phyloP scores from a whole-genome alignment of 2,113 vertebrate genomes.

The Phainopepla nitens region DNA sequence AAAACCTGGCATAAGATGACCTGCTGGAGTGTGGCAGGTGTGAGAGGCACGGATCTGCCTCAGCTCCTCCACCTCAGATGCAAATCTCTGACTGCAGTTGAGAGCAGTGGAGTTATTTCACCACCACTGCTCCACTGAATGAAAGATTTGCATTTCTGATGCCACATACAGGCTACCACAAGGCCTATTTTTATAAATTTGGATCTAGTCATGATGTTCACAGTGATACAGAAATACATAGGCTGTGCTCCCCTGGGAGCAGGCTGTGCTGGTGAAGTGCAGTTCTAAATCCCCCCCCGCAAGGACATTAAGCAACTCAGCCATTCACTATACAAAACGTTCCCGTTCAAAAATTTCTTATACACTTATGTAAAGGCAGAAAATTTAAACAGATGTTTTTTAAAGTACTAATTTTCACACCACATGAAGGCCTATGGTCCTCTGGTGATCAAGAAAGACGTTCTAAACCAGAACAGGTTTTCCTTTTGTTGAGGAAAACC shows the following conservation, averaged over 20 bases:
- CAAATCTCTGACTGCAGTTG: not conserved
- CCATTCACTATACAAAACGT: not conserved
- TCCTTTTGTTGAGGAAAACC: not conserved
- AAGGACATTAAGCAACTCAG: not conserved
- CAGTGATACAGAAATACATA: accelerated
- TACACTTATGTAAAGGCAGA: not conserved
- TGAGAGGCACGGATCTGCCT: not conserved
- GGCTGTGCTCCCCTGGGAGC: not conserved
- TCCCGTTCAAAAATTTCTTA: not conserved
- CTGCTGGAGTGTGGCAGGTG: not conserved
- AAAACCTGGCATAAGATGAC: not conserved
- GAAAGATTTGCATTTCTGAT: not conserved
- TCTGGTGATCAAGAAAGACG: not conserved
- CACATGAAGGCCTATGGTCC: not conserved
- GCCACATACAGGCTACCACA: not conserved
- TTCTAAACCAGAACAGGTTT: not conserved
- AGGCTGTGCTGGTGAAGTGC: accelerated
- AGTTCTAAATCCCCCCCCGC: not conserved
- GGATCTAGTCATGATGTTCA: accelerated
- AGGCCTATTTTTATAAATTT: not conserved
- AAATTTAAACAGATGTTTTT: not conserved
- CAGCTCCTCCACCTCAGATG: not conserved
- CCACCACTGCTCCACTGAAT: not conserved
- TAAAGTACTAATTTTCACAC: not conserved
- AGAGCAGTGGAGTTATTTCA: not conserved